Evolutionary conservation across 35 echinoderm and acorn worm genomes (phyloP), one percentile per base, ranked within the genome.

Genomic region (Diadema setosum): DNA sequence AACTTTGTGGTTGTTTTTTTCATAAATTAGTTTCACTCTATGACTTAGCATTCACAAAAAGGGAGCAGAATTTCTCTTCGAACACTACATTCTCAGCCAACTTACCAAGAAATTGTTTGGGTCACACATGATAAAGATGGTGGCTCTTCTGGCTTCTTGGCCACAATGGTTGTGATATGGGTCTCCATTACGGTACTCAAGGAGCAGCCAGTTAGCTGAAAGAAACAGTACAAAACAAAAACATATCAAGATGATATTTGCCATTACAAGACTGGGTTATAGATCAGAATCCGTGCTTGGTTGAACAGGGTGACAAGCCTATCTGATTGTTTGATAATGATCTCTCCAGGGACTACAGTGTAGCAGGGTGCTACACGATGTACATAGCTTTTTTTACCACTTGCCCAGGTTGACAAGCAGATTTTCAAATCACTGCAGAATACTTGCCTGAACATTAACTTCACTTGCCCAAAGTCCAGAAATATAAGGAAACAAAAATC

Each of bases 101-200:
- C 73, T 78, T 78, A 78, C 73, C 4, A 78, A 11, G 44, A 78
- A 41, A 14, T 36, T 36, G 25, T 36, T 78, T 39, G 14, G 11
- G 20, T 78, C 73, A 78, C 73, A 78, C 21, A 44, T 17, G 11
- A 78, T 78, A 78, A 78, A 41, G 73, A 78, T 78, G 0, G 73
- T 78, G 39, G 73, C 73, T 78, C 73, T 78, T 36, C 73, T 78
- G 29, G 73, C 20, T 78, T 78, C 73, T 42, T 21, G n/a, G 44
- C 37, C 37, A 44, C 73, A 78, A 44, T 78, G 36, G 1, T 2
- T 9, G 8, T 41, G 11, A 25, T 78, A 78, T 1, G 34, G 1
- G 24, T 78, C 73, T 44, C 73, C 73, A 78, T 78, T 25, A 41
- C n/a, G 15, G 40, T 78, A 78, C 20, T 78, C 35, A 42, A 78